phyloP scores from a whole-genome alignment of 2,888 invertebrate species.

The Leptinotarsa peninsularis region DNA sequence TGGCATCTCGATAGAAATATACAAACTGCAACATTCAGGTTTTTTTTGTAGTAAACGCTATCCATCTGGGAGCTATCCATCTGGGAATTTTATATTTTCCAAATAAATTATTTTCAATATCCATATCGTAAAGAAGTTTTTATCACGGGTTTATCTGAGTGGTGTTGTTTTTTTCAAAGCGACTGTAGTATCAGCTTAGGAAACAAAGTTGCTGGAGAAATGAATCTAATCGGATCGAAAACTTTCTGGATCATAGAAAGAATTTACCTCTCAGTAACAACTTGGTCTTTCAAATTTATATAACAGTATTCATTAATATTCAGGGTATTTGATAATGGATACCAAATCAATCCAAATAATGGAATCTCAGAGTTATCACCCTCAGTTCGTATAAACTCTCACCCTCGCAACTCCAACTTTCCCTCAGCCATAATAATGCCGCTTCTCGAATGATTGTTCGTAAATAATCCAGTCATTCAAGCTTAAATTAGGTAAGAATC shows the following conservation, averaged over 20 bases:
- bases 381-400: background rate
- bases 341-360: too few species aligned
- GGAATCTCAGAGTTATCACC: background rate
- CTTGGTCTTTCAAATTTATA: too few species aligned
- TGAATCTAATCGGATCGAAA: slow-evolving; percentile 50
- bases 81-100: slow-evolving; percentile 5
- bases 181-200: slow-evolving; percentile 44
- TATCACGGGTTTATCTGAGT: slow-evolving; percentile 28
- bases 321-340: too few species aligned
- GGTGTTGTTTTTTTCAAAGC: slow-evolving; percentile 34
- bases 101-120: too few species aligned
- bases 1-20: background rate
- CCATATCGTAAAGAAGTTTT: background rate
- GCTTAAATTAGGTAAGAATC: too few species aligned
- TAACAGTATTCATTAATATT: too few species aligned
- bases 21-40: background rate
- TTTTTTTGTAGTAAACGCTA: background rate
- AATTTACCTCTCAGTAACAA: too few species aligned
- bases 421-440: slow-evolving; percentile 27
- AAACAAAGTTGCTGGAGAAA: slow-evolving; percentile 39
- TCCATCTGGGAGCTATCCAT: background rate
- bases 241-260: slow-evolving; percentile 41
- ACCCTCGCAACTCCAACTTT: slow-evolving; percentile 23
- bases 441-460: slow-evolving; percentile 22
- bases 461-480: background rate